These are phyloP conservation scores for Micoletzkya japonica DNA, from an alignment of 2,888 invertebrate species.

Conservation along the genomic window DNA sequence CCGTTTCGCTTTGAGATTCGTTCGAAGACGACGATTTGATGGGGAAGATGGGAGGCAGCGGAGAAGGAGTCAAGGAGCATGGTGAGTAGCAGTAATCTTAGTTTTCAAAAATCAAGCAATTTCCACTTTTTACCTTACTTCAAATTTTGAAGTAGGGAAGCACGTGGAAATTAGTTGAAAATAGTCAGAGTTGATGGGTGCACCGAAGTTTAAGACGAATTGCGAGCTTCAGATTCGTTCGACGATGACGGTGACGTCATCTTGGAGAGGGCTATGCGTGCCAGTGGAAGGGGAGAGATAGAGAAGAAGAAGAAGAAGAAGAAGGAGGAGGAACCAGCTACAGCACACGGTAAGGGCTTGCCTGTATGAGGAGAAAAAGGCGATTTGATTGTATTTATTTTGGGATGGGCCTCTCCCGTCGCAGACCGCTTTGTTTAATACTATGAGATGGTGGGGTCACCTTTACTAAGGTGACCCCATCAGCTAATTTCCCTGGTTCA, in stretches of 20 bases:
- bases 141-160: neutral
- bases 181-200: neutral
- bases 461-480: neutral
- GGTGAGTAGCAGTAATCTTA: too few species aligned
- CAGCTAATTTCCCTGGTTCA: neutral
- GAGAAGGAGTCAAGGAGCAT: slow-evolving; percentile 10
- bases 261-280: too few species aligned
- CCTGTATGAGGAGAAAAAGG: neutral
- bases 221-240: slow-evolving; percentile 12
- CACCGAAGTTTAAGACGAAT: neutral
- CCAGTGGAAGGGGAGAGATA: too few species aligned
- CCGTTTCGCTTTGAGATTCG: neutral
- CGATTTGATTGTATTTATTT: too few species aligned
- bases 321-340: too few species aligned
- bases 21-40: neutral
- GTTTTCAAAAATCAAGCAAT: too few species aligned
- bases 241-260: neutral
- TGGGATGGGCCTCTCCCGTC: too few species aligned
- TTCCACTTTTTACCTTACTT: too few species aligned
- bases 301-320: too few species aligned
- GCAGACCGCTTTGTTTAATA: too few species aligned
- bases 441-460: neutral
- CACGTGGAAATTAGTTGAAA: too few species aligned
- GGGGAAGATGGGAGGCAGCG: neutral
- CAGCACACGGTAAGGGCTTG: too few species aligned